Conservation (phyloP, 2,113 vertebrate species). For the Eurypyga helias region DNA sequence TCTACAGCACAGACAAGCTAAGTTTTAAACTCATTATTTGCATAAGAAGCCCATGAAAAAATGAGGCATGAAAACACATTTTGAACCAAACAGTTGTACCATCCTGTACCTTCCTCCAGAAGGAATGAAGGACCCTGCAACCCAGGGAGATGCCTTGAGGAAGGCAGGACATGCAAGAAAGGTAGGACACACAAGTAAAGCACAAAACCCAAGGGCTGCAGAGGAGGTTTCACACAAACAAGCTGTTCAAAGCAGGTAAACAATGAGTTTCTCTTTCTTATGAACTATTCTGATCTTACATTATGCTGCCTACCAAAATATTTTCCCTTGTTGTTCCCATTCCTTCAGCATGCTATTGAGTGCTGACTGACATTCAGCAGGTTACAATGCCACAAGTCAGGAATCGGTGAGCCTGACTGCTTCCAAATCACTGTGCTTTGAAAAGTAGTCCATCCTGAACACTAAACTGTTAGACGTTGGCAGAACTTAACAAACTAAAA, state of each 20-base stretch:
- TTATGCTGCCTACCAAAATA: neutral
- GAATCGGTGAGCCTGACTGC: rapidly evolving
- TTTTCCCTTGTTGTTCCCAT: neutral
- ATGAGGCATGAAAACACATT: neutral
- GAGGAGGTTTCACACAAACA: neutral
- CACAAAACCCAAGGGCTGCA: neutral
- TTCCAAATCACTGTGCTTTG: rapidly evolving
- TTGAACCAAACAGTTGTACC: neutral
- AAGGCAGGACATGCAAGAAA: neutral
- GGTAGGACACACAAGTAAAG: neutral
- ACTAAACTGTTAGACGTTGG: too few species aligned
- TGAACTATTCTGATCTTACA: neutral
- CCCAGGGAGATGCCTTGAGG: neutral
- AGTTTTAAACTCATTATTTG: rapidly evolving
- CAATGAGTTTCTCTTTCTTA: neutral
- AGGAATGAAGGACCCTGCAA: neutral
- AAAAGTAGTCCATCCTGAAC: neutral
- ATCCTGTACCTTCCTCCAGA: neutral
- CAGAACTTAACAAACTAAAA: neutral
- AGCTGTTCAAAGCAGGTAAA: neutral
- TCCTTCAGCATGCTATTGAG: too few species aligned
- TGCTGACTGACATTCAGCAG: neutral
- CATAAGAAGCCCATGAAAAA: neutral
- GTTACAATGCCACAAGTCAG: neutral
- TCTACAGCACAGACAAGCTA: neutral